These are phyloP conservation scores for Ditylenchus weischeri DNA, from an alignment of 2,888 invertebrate species.

Conservation along the genomic window DNA sequence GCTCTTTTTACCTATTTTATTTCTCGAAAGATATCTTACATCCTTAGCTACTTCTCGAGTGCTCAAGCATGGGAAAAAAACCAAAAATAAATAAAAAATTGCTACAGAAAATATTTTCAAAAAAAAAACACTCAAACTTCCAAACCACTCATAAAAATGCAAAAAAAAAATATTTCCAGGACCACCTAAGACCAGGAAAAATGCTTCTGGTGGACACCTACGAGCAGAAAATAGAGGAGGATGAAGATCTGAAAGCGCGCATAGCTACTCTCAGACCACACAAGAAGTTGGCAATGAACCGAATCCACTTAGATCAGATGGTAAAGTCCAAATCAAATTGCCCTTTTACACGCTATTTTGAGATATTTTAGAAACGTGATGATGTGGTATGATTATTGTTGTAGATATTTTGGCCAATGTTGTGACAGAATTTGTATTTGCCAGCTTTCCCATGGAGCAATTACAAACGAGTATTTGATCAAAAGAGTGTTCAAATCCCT, in stretches of 20 bases:
- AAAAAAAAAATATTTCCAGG: constrained; percentile 65
- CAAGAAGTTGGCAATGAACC: constrained; percentile 65
- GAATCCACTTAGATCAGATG: constrained; percentile 56
- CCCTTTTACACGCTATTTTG: too few species aligned
- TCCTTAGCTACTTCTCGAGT: too few species aligned
- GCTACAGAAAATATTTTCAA: too few species aligned
- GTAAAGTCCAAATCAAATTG: constrained; percentile 30
- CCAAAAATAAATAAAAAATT: too few species aligned
- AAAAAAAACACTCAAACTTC: too few species aligned
- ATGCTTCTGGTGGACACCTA: constrained; percentile 93
- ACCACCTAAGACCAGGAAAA: constrained; percentile 92
- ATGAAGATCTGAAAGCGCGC: constrained; percentile 82
- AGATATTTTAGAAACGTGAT: constrained; percentile 30
- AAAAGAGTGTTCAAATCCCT: constrained; percentile 43
- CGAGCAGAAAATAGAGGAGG: constrained; percentile 82
- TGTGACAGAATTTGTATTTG: constrained; percentile 24
- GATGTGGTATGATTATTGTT: constrained; percentile 50
- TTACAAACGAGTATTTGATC: constrained; percentile 57
- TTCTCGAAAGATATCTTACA: too few species aligned
- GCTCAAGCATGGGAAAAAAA: too few species aligned
- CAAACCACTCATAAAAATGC: too few species aligned
- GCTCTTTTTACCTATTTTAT: too few species aligned
- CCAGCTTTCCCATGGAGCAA: constrained; percentile 56
- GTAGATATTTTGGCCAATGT: not conserved
- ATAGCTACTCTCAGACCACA: constrained; percentile 86